Evolutionary conservation across 2,797 vertebrate species (phyloP).

Genomic region (Trachops cirrhosus): DNA sequence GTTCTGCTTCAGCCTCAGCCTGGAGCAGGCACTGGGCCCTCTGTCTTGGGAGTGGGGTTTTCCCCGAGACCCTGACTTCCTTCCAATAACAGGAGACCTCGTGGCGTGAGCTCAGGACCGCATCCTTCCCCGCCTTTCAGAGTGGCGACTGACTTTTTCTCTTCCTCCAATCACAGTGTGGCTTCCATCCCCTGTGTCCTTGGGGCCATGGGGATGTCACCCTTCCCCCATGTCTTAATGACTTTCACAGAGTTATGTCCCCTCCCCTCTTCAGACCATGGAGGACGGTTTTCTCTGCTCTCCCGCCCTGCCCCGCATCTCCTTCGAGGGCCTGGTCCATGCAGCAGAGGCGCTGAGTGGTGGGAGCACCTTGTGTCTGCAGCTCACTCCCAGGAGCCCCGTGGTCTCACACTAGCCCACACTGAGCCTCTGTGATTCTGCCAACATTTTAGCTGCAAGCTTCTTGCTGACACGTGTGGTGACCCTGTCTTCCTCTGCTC

Average conservation of each 20-base stretch:
- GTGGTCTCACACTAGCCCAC: not conserved
- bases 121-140: not conserved
- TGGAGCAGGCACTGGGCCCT: not conserved
- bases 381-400: accelerated
- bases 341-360: not conserved
- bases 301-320: not conserved
- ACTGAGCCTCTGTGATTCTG: not conserved
- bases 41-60: not conserved
- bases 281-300: not conserved
- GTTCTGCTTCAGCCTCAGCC: not conserved
- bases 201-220: not conserved
- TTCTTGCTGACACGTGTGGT: not conserved
- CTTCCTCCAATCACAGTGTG: not conserved
- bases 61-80: not conserved
- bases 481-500: not conserved
- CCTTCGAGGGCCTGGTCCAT: not conserved
- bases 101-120: not conserved
- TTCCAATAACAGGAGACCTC: not conserved
- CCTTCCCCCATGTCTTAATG: not conserved
- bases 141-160: not conserved
- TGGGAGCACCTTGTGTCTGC: not conserved
- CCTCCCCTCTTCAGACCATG: not conserved
- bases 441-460: not conserved
- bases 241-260: not conserved
- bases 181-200: not conserved